Conservation (phyloP, 2,888 invertebrate genomes). For the Myathropa florea region DNA sequence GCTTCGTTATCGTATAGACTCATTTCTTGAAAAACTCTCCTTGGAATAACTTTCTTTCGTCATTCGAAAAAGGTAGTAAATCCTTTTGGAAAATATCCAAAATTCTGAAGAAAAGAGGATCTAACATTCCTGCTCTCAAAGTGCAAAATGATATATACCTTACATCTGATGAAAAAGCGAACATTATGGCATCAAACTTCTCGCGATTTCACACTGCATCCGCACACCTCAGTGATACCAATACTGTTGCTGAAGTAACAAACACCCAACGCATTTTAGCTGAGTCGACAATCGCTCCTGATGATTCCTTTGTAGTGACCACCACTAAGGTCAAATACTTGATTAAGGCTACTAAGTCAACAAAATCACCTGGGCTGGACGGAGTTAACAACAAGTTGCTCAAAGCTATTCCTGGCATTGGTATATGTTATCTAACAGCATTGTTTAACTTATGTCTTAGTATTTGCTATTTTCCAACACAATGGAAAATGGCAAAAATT, state of each 20-base stretch:
- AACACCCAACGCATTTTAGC: not conserved
- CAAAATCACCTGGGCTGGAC: not conserved
- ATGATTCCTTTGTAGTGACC: not conserved
- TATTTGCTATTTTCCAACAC: not conserved
- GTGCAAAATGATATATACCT: not conserved
- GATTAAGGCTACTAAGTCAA: not conserved
- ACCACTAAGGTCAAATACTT: not conserved
- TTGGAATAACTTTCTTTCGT: not conserved
- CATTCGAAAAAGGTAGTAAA: not conserved
- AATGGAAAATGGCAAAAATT: no score
- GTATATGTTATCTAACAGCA: not conserved
- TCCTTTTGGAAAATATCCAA: not conserved
- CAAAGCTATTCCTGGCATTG: not conserved
- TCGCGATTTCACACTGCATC: not conserved
- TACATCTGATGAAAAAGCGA: not conserved
- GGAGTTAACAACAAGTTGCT: not conserved
- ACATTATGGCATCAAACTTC: not conserved
- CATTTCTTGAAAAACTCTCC: not conserved
- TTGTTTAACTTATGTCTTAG: no score
- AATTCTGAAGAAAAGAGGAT: not conserved
- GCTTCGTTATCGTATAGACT: not conserved
- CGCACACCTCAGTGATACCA: not conserved
- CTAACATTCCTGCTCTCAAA: not conserved
- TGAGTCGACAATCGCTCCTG: not conserved
- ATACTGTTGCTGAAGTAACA: not conserved